Percentiles rank a stretch among this genome's conserved stretches.
phyloP scores from a whole-genome alignment of 2,888 invertebrate species.

The Drosophila siamana region DNA sequence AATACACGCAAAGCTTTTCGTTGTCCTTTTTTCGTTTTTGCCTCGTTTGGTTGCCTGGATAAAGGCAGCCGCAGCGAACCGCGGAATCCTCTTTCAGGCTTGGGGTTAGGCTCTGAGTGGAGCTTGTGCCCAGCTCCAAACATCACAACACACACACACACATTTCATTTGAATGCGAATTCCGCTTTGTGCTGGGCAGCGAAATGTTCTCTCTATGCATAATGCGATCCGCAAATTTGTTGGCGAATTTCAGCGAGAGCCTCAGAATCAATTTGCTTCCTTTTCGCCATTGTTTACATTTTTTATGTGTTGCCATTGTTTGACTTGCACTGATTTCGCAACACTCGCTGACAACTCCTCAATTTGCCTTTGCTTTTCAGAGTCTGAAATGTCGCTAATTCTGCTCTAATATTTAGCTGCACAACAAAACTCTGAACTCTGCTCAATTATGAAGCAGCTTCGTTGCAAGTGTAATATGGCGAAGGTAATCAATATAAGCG shows the following conservation, averaged over 20 bases:
- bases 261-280: slow-evolving; percentile 34
- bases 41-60: slow-evolving; percentile 12
- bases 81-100: slow-evolving; percentile 44
- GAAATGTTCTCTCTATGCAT: slow-evolving; percentile 15
- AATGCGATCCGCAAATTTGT: slow-evolving; percentile 30
- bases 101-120: slow-evolving; percentile 22
- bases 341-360: no score
- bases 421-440: no score
- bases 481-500: slow-evolving; percentile 14
- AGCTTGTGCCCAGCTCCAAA: neutral
- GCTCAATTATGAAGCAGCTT: neutral
- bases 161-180: slow-evolving; percentile 8
- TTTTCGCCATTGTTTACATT: slow-evolving; percentile 7
- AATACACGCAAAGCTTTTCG: slow-evolving; percentile 56
- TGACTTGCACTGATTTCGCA: slow-evolving; percentile 3
- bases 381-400: no score
- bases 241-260: slow-evolving; percentile 18
- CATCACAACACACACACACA: neutral
- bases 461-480: neutral
- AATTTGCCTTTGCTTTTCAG: no score
- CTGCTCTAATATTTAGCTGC: no score
- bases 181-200: slow-evolving; percentile 12
- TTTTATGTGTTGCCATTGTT: neutral
- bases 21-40: slow-evolving; percentile 30
- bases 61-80: slow-evolving; percentile 33